Conservation (phyloP, 2,113 vertebrate genomes). For the Dipodomys ordii region DNA sequence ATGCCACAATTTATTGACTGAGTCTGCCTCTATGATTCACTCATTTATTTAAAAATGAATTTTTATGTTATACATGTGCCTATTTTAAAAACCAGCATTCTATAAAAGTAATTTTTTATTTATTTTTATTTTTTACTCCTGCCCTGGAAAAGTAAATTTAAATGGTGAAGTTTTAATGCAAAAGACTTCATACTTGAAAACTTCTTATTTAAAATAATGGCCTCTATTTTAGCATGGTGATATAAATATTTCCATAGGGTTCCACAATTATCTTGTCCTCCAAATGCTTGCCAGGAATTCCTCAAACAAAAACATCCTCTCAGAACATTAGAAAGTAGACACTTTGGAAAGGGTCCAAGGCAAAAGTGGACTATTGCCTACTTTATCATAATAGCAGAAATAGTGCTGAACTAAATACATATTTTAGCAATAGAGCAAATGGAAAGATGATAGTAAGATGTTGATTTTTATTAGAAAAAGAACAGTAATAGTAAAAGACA, state of each 20-base stretch:
- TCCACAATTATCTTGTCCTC: neutral
- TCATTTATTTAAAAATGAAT: neutral
- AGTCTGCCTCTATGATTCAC: neutral
- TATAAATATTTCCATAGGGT: neutral
- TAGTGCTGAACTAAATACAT: neutral
- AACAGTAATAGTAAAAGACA: neutral
- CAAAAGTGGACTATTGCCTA: neutral
- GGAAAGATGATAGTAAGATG: neutral
- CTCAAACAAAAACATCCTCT: neutral
- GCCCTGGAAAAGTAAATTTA: slow-evolving; percentile 20
- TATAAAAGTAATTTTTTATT: neutral
- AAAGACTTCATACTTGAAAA: neutral
- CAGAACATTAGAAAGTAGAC: neutral
- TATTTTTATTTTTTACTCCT: too few relatives aligned
- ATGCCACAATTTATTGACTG: neutral
- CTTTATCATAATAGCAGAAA: neutral
- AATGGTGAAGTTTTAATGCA: neutral
- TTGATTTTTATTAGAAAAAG: neutral
- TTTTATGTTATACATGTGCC: neutral
- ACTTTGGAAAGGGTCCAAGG: neutral
- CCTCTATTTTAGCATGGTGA: neutral
- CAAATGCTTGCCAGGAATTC: neutral
- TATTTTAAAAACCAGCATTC: neutral
- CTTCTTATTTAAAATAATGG: neutral
- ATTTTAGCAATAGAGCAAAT: neutral